phyloP scores from a whole-genome alignment of 2,797 vertebrate genomes.

The Pangasius mekongensis region DNA sequence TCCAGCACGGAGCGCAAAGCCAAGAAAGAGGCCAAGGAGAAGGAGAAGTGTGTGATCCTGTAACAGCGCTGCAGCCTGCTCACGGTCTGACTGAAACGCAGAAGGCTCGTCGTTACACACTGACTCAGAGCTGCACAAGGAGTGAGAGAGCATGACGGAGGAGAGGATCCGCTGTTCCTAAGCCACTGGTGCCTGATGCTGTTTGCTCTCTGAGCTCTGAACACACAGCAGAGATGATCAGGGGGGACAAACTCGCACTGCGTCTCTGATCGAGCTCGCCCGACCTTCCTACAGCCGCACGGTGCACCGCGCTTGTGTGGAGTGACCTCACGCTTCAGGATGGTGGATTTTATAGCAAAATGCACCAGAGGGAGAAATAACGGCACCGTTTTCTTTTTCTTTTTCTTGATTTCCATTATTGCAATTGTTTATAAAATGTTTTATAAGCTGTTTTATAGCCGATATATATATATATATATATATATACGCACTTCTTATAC shows the following conservation, averaged over 20 bases:
- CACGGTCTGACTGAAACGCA: conserved; percentile 8
- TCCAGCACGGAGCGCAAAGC: conserved; percentile 86
- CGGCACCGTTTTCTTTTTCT: conserved; percentile 69
- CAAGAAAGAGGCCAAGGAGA: conserved; percentile 87
- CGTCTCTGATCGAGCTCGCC: conserved; percentile 80
- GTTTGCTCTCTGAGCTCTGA: conserved; percentile 69
- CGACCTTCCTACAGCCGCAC: conserved; percentile 78
- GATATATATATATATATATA: conserved; percentile 57
- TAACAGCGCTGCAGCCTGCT: conserved; percentile 73
- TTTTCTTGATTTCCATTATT: conserved; percentile 64
- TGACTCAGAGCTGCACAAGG: conserved; percentile 68
- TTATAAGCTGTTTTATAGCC: conserved; percentile 80
- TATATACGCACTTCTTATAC: conserved; percentile 31
- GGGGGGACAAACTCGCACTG: conserved; percentile 70
- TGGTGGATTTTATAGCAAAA: conserved; percentile 71
- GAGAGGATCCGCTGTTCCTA: conserved; percentile 81
- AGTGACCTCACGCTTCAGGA: conserved; percentile 61
- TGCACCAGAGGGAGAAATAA: conserved; percentile 43
- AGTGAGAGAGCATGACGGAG: conserved; percentile 59
- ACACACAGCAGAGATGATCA: conserved; percentile 73
- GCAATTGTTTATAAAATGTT: conserved; percentile 85
- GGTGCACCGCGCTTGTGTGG: conserved; percentile 65
- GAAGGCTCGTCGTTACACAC: conserved; percentile 61
- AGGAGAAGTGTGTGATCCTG: conserved; percentile 94
- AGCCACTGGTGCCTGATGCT: conserved; percentile 95